A percentile compares a stretch with the other conserved stretches of the same genome.
Evolutionary conservation across 1,140 invertebrate genomes (phyloP).

Genomic region (Orius insidiosus): DNA sequence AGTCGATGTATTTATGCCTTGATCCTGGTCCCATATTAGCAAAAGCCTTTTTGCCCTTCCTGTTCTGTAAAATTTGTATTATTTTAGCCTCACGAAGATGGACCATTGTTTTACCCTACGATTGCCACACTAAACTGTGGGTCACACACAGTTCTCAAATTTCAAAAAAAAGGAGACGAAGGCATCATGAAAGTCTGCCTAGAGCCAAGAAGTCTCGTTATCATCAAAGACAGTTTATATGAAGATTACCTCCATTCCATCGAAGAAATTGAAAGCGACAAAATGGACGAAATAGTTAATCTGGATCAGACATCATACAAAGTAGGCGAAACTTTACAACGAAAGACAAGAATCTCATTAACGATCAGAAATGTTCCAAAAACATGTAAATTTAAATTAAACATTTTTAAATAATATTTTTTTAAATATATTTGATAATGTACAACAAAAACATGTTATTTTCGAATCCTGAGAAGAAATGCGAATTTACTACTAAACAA

Average conservation of each 20-base stretch:
- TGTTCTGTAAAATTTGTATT: no score
- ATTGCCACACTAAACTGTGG: conserved; percentile 86
- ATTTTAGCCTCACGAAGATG: conserved; percentile 77
- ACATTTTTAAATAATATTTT: conserved; percentile 28
- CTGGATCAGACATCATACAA: conserved; percentile 40
- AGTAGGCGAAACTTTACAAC: conserved; percentile 35
- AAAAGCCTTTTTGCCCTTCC: no score
- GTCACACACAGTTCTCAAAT: conserved; percentile 76
- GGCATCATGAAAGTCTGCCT: conserved; percentile 39
- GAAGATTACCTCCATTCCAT: conserved; percentile 79
- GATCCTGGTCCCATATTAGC: no score
- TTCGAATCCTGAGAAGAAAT: no score
- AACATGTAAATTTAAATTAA: conserved; percentile 59
- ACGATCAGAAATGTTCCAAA: conserved; percentile 90
- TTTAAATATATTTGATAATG: no score
- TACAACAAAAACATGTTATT: no score
- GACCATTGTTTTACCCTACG: conserved; percentile 79
- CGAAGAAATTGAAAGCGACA: conserved; percentile 50
- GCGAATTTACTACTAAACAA: no score
- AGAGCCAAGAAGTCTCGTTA: conserved; percentile 71
- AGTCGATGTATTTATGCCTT: no score
- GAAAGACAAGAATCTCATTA: conserved; percentile 66
- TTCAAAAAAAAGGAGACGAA: conserved; percentile 38
- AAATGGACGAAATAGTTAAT: conserved; percentile 49
- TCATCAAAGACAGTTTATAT: conserved; percentile 73